Base-by-base conservation (phyloP, 2,797 vertebrate genomes). In the Peromyscus eremicus region DNA sequence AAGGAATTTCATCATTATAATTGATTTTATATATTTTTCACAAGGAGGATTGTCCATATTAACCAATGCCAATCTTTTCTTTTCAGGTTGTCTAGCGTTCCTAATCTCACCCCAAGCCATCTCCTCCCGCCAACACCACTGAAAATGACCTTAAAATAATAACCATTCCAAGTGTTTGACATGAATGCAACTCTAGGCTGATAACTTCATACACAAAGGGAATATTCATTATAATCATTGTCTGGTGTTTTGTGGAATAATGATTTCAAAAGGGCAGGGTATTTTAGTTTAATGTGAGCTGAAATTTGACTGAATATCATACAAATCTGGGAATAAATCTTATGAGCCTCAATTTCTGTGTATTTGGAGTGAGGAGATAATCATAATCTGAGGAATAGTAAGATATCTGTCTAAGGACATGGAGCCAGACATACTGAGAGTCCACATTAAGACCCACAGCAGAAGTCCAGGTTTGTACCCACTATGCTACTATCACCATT, bases 1-100 rank as follows among this genome's bases (percentile, higher is more conserved):
- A 97, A 97, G 95, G 75, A 88, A 82, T 96, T 96, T 92, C 12
- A 88, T 97, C 89, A 96, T 32, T 52, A 34, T 93, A 95, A 96
- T 95, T 85, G 77, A 92, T 82, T 93, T 95, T 92, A 92, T 52
- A 77, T 37, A 71, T 88, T 82, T 88, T 64, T 49, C 70, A 68
- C 16, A 43, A 81, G 55, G 32, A 85, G 40, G 1, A 82, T 87
- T 96, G 89, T 89, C 81, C 66, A 73, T 46, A 68, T 82, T 82
- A 88, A 68, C 29, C n/a, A 84, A 16, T 55, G 90, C 62, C 91
- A 94, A n/a, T 32, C n/a, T 89, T 64, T 88, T 66, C 64, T 75
- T 90, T 49, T 11, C 37, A 71, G 2, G 11, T 81, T 32, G 34
- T 49, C 66, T 95, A 7, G 32, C 95, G 21, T 81, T 80, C 52